These are phyloP conservation scores for Seriola quinqueradiata DNA, from an alignment of 2,113 vertebrate genomes.

Conservation along the genomic window DNA sequence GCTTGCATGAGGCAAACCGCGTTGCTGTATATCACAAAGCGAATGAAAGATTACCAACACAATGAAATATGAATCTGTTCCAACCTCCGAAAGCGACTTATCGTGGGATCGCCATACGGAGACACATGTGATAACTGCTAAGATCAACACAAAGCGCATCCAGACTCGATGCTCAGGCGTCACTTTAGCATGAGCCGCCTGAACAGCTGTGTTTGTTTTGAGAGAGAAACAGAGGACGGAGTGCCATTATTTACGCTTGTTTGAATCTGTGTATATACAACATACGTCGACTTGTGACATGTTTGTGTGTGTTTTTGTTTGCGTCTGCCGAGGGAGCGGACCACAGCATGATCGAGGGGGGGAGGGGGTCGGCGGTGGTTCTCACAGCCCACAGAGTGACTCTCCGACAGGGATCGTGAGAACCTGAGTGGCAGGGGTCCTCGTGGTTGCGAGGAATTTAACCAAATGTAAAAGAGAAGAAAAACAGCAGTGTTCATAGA, in stretches of 20 bases:
- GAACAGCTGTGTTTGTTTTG: constrained; percentile 53
- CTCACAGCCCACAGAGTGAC: constrained; percentile 66
- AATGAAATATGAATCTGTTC: no score
- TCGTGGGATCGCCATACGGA: no score
- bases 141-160: not conserved
- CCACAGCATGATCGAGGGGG: constrained; percentile 15
- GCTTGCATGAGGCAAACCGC: no score
- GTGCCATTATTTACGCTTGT: not conserved
- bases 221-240: not conserved
- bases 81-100: no score
- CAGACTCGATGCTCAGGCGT: not conserved
- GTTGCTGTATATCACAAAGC: no score
- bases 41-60: no score
- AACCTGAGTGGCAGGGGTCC: constrained; percentile 59
- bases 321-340: constrained; percentile 20
- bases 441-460: constrained; percentile 35
- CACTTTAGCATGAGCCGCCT: not conserved
- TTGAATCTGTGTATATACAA: constrained; percentile 22
- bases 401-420: constrained; percentile 69
- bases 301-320: constrained; percentile 57
- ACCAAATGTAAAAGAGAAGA: constrained; percentile 30
- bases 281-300: constrained; percentile 14
- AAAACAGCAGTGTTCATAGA: not conserved
- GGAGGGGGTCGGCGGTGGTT: constrained; percentile 35
- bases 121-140: no score